Conservation (phyloP, 2,113 vertebrate genomes). For the Cnemophilus loriae region DNA sequence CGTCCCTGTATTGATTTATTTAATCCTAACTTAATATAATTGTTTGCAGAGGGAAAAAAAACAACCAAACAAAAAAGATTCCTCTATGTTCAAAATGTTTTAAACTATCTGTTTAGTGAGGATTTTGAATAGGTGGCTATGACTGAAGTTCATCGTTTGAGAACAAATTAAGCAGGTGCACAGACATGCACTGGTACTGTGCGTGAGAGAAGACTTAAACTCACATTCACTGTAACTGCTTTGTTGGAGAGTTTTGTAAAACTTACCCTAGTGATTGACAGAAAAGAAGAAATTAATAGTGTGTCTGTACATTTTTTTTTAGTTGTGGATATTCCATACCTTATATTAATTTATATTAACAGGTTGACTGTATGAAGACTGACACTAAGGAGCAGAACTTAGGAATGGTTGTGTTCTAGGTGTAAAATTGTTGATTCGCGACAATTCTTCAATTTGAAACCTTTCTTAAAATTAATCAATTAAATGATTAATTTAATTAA, state of each 20-base stretch:
- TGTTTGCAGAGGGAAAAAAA: background rate
- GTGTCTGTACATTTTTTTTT: background rate
- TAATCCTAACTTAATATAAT: background rate
- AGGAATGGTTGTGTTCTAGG: background rate
- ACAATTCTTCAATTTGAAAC: background rate
- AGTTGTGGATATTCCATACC: background rate
- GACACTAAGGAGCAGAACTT: background rate
- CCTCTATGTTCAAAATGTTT: background rate
- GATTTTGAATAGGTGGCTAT: background rate
- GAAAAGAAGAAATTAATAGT: background rate
- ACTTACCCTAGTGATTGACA: background rate
- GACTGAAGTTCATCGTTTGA: background rate
- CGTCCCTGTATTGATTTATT: background rate
- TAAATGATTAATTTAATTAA: background rate
- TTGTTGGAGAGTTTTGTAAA: background rate
- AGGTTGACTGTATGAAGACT: background rate
- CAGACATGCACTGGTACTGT: background rate
- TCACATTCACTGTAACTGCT: background rate
- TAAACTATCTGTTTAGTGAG: background rate
- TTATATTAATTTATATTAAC: background rate
- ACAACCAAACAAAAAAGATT: background rate
- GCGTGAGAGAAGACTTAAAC: background rate
- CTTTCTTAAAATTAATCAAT: background rate
- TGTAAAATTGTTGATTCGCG: background rate
- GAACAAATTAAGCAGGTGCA: background rate